These are phyloP conservation scores for Centropus unirufus DNA, from an alignment of 2,113 vertebrate genomes.

Conservation along the genomic window DNA sequence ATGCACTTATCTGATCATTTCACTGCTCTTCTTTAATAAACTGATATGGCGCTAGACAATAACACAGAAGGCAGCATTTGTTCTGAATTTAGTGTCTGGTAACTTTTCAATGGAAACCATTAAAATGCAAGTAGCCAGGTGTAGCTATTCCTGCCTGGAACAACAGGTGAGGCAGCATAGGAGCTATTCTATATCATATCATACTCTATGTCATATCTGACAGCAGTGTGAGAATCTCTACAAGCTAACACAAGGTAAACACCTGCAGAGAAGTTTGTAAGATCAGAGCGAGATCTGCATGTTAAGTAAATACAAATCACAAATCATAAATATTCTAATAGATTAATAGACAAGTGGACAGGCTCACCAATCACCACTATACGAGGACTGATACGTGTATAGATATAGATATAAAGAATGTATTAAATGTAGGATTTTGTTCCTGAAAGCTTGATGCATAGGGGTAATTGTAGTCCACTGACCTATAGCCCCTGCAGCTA, in stretches of 20 bases:
- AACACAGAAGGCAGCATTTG: background rate
- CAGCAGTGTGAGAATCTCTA: background rate
- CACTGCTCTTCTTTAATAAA: background rate
- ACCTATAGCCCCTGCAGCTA: background rate
- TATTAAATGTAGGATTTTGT: background rate
- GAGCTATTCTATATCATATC: background rate
- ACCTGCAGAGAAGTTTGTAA: background rate
- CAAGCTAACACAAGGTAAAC: conserved; percentile 13
- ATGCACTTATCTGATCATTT: background rate
- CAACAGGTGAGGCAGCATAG: background rate
- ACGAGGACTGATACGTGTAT: background rate
- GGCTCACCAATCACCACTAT: background rate
- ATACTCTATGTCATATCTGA: background rate
- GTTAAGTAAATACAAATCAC: background rate
- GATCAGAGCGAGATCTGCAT: background rate
- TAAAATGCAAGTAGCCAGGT: background rate
- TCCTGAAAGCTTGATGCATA: background rate
- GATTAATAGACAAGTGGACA: background rate
- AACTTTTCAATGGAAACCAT: background rate
- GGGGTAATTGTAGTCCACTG: conserved; percentile 15
- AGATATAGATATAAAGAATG: background rate
- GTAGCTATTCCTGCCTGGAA: background rate
- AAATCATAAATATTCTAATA: background rate
- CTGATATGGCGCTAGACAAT: background rate
- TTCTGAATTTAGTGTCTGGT: background rate